Conservation (phyloP, 2,113 vertebrate species). For the Nycticorax nycticorax region DNA sequence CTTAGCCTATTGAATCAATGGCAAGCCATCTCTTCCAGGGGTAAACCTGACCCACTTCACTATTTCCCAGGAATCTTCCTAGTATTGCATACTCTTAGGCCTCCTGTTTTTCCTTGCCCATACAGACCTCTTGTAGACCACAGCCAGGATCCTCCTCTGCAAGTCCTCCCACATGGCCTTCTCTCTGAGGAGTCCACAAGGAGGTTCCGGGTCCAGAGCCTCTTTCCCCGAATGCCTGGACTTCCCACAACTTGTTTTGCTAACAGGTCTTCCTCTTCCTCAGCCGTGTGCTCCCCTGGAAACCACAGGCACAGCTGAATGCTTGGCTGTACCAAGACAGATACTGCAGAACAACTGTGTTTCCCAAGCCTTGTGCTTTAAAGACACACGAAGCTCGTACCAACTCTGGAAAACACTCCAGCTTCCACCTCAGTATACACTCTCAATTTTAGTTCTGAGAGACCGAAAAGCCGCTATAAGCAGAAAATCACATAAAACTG, state of each 20-base stretch:
- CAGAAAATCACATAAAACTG: neutral
- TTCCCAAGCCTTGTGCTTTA: neutral
- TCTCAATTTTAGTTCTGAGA: neutral
- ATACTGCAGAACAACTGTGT: fast-evolving
- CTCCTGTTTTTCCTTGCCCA: neutral
- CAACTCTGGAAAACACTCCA: neutral
- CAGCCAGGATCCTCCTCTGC: neutral
- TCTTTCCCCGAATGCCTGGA: neutral
- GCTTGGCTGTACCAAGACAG: neutral
- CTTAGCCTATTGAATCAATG: neutral
- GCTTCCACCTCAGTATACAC: neutral
- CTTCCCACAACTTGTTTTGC: neutral
- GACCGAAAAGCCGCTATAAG: neutral
- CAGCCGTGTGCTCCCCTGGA: neutral
- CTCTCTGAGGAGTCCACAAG: neutral
- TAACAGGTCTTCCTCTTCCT: neutral
- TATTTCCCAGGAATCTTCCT: neutral
- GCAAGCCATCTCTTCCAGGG: neutral
- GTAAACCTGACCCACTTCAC: neutral
- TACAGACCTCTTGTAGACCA: neutral
- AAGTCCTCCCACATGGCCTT: neutral
- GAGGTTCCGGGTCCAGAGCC: neutral
- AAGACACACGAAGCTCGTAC: neutral
- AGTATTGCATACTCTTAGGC: neutral
- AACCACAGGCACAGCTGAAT: neutral